Evolutionary conservation across 2,797 vertebrate species (phyloP), one percentile per base, ranked within the genome.

Genomic region (Pseudotriccus pelzelni): DNA sequence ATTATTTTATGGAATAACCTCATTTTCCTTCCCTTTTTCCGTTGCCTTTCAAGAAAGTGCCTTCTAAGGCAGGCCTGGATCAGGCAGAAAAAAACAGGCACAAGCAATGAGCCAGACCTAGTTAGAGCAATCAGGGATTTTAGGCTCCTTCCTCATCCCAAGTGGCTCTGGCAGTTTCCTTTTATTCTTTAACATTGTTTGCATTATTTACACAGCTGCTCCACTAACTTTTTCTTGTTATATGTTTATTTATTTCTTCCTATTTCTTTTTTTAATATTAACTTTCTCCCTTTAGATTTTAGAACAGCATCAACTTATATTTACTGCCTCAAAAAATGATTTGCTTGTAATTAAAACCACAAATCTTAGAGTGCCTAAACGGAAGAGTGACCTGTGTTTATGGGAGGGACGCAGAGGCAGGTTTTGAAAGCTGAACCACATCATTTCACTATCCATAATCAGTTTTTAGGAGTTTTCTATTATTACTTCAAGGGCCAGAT

Each of bases 201-300:
- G 1, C 32, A 44, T 84, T 97, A 97, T 97, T 98, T 97, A 97
- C 95, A 97, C 97, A 98, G 97, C 97, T 98, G 97, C 76, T 96
- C 81, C 90, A 60, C 82, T 70, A 53, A 64, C 59, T 69, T 84
- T 94, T 97, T 95, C 64, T 62, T 50, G 12, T 84, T 89, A 81
- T 34, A 74, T 94, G 94, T 93, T 96, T 97, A 94, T 96, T 97
- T 98, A 89, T 97, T 97, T 82, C 56, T 96, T 87, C 80, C 68
- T 80, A 56, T 24, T 76, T 91, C 92, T 95, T 95, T 96, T 75
- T 52, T 7, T 1, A 90, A 79, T 88, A 95, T 70, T 94, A 94
- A 59, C 41, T 81, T 89, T 94, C 28, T 72, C 95, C 94, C 93
- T 96, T 94, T 78, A 44, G 94, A 92, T 94, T 97, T 96, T 94